Percentiles rank a stretch among this genome's conserved stretches.
Conservation (phyloP, 2,888 invertebrate species). For the Aquatica leii region DNA sequence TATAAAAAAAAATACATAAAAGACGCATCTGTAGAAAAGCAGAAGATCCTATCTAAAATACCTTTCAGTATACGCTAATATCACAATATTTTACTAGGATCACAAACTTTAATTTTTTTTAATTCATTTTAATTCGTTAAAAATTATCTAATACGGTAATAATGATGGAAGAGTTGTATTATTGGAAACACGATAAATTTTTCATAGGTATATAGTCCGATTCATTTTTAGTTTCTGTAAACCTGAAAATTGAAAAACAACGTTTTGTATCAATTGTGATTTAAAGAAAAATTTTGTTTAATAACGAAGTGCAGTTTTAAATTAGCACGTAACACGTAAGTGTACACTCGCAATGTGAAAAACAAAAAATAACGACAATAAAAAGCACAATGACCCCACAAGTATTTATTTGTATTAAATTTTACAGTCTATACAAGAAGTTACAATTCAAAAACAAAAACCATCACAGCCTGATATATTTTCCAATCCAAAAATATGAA, state of each 20-base stretch:
- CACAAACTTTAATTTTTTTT: slow-evolving; percentile 21
- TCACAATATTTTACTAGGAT: slow-evolving; percentile 43
- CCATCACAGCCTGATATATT: slow-evolving; percentile 47
- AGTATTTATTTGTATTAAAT: slow-evolving; percentile 41
- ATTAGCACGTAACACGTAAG: no score
- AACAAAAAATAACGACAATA: slow-evolving; percentile 21
- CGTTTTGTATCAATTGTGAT: background rate
- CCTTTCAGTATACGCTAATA: slow-evolving; percentile 31
- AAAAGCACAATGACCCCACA: slow-evolving; percentile 38
- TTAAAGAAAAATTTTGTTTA: background rate
- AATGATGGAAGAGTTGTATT: no score
- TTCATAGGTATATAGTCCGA: slow-evolving; percentile 61
- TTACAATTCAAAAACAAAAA: slow-evolving; percentile 37
- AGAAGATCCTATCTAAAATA: slow-evolving; percentile 41
- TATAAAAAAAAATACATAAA: no score
- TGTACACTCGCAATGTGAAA: background rate
- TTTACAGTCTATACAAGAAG: slow-evolving; percentile 31
- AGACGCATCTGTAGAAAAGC: no score
- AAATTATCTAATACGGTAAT: no score
- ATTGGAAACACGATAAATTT: slow-evolving; percentile 55
- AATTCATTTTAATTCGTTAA: no score
- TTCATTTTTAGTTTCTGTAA: slow-evolving; percentile 56
- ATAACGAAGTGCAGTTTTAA: background rate
- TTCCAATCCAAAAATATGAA: slow-evolving; percentile 31
- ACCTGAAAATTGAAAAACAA: slow-evolving; percentile 55